These are phyloP conservation scores for Daphoenositta chrysoptera DNA, from an alignment of 2,113 vertebrate species.

Conservation along the genomic window DNA sequence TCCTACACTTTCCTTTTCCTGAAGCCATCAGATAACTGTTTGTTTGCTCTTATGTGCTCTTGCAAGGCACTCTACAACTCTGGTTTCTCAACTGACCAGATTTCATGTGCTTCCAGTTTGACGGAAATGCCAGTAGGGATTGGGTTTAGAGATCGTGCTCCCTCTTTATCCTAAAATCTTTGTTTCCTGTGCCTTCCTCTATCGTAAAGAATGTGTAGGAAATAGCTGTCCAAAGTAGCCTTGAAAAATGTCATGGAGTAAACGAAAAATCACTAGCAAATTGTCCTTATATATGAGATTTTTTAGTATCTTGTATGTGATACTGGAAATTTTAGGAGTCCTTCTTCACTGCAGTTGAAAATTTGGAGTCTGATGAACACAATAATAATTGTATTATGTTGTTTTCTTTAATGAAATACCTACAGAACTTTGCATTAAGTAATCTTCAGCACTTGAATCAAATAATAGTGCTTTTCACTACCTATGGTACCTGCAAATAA, in stretches of 20 bases:
- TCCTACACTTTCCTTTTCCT: constrained; percentile 42
- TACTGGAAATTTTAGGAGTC: background rate
- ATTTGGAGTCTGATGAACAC: background rate
- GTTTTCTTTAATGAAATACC: background rate
- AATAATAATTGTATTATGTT: background rate
- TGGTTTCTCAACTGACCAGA: background rate
- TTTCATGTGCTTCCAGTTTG: background rate
- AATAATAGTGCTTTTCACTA: background rate
- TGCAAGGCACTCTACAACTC: background rate
- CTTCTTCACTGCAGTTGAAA: background rate
- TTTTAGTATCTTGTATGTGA: background rate
- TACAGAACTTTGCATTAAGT: background rate
- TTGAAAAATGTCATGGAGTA: background rate
- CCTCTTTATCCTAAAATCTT: constrained; percentile 19
- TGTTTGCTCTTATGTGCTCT: background rate
- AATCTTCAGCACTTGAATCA: background rate
- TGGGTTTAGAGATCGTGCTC: background rate
- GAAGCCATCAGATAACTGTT: constrained; percentile 23
- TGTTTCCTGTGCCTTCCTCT: background rate
- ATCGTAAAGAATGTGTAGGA: background rate
- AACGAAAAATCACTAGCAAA: background rate
- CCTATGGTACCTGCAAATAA: background rate
- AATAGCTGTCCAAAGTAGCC: background rate
- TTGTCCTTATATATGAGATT: background rate
- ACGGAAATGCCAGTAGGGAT: background rate